Base-by-base conservation (phyloP, 2,888 invertebrate genomes). In the Tortricodes alternella region DNA sequence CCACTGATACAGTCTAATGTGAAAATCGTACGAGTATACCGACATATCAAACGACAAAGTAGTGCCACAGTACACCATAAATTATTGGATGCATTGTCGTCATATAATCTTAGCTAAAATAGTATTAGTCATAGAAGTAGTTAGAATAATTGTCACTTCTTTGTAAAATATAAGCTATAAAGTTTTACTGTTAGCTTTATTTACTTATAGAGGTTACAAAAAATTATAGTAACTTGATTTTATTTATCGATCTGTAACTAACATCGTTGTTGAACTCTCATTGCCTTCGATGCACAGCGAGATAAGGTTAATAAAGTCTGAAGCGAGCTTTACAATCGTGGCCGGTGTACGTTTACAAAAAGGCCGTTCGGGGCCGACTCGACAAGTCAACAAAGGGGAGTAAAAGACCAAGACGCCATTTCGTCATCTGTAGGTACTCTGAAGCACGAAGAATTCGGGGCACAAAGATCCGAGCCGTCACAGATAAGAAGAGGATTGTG, bases 401-500 rank as follows among this genome's bases (percentile, higher is more conserved):
- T 80, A 82, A 84, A 85, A 86, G 84, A 83, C 78, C 83, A 81
- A 84, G 83, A 81, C 79, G 76, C 64, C 66, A 76, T 82, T 87
- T 86, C 86, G 82, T 87, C 83, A 87, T 86, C 76, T 71, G 78
- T n/a, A n/a, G n/a, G n/a, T 73, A 74, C 78, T 73, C 67, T 71
- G 78, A 74, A 78, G 81, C 83, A 82, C 78, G 82, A 82, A 79
- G 78, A 75, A 82, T 85, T 80, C 79, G 80, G 79, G 76, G 73
- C 78, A 87, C 86, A 89, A 86, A 83, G 84, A 86, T 85, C 80
- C 74, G 65, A 73, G 76, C 85, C 85, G 83, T 86, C 88, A 83
- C 83, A 88, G 88, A 87, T 88, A 86, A 88, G 83, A 82, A 75
- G 78, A 77, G 73, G 85, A 87, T 85, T 87, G 86, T 85, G 67